Base-by-base conservation (phyloP, 2,797 vertebrate species). In the Eutrigla gurnardus region DNA sequence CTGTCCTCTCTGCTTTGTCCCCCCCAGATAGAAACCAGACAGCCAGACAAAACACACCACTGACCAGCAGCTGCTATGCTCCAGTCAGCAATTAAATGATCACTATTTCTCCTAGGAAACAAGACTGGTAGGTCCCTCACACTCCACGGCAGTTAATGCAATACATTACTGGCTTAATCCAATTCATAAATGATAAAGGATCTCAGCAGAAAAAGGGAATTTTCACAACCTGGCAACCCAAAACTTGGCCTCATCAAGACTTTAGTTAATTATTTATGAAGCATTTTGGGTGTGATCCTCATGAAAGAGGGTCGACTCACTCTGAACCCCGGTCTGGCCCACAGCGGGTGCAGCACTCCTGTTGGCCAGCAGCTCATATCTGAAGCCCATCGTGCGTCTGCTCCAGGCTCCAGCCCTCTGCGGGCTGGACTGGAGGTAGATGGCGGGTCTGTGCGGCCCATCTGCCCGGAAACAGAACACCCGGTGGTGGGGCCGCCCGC, bases 371-470 rank as follows among this genome's bases (percentile, higher is more conserved):
- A 96, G 83, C 86, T 97, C 93, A 0, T 95, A 95, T 85, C 93
- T 94, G 91, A 96, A 96, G 62, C 94, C 91, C 83, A 95, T 88
- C 0, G 61, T 81, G 35, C 89, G 88, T 60, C 88, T 88, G 79
- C 89, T 84, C 88, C 94, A 88, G 59, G 62, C 15, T 36, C 65
- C 82, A 0, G 90, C 91, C 17, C 72, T 83, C 72, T 93, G 94
- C 0, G 88, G 94, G 45, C 88, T 92, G 70, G 93, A 93, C 81
- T 95, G 95, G 52, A 96, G 91, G 87, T 96, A 96, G 18, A 96
- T 84, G 3, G 90, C 93, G 2, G 93, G 92, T 62, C 80, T 68
- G 1, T 85, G 93, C 0, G 85, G 73, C 0, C 67, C 84, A 6
- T 88, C 90, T 2, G 88, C 86, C 1, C 89, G 88, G 81, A 96